Evolutionary conservation across 2,888 invertebrate species (phyloP), one percentile per base, ranked within the genome.

Genomic region (Chaetogeoica ovagalla): DNA sequence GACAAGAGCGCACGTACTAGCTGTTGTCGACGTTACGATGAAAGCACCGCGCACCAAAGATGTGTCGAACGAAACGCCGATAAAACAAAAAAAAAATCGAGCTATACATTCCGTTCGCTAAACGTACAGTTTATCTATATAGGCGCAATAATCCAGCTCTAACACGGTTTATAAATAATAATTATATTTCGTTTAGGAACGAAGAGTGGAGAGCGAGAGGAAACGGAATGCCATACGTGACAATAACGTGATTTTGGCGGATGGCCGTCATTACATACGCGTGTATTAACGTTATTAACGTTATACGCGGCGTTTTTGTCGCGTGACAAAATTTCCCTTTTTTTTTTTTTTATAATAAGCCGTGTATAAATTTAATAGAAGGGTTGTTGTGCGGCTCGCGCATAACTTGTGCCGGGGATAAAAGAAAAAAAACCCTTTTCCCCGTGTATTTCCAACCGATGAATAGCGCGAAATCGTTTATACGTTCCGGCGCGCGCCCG

Each of bases 381-480:
- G 79, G 79, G 79, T 79, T 79, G 23, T 71, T 4, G 30, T 4
- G 30, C 30, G 30, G 2, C 30, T 30, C 30, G 70, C 13, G 52
- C 66, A 21, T 79, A 79, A 30, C 70, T 63, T 63, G 57, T 63
- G 59, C 69, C 63, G 52, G 21, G 19, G 23, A 59, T 59, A 68
- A 74, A 68, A 69, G n/a, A n/a, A n/a, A n/a, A n/a, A n/a, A n/a
- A n/a, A n/a, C n/a, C 76, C 76, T 19, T 66, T 68, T 60, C 37
- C 39, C 19, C 21, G 39, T 77, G 39, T 77, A 77, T 62, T 62
- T 77, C 71, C 71, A 62, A 63, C 71, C 79, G 55, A 79, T 79
- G 79, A 79, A 79, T 79, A 79, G 71, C 39, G 71, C 39, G 23
- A 79, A 57, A 71, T 57, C 71, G 71, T 79, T 79, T 79, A 71